Conservation (phyloP, 2,888 invertebrate genomes). For the Hydraecia micacea region DNA sequence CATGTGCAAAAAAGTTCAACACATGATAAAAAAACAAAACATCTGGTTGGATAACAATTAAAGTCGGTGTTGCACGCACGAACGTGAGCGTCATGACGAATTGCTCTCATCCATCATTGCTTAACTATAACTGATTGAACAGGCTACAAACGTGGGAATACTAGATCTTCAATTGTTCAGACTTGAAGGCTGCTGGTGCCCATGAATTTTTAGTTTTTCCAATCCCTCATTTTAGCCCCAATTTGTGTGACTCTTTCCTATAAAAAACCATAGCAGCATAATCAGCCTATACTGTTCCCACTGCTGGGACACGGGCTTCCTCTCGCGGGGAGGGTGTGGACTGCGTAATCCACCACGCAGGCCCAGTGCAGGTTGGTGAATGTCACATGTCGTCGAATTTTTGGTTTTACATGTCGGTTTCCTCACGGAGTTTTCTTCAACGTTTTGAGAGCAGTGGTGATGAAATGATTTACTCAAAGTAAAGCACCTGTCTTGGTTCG, state of each 20-base stretch:
- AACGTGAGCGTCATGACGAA: slow-evolving; percentile 59
- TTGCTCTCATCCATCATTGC: slow-evolving; percentile 43
- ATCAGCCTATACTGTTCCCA: too few species aligned
- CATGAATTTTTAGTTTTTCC: too few species aligned
- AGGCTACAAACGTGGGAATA: slow-evolving; percentile 57
- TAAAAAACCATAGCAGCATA: background rate
- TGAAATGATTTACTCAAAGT: too few species aligned
- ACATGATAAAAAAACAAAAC: slow-evolving; percentile 10
- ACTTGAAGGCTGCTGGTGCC: background rate
- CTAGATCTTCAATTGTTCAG: slow-evolving; percentile 20
- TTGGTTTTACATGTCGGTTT: background rate
- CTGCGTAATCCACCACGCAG: too few species aligned
- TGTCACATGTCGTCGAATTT: background rate
- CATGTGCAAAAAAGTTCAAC: slow-evolving; percentile 7
- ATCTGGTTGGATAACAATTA: slow-evolving; percentile 48
- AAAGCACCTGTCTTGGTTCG: too few species aligned
- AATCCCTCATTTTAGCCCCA: background rate
- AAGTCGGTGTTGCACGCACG: slow-evolving; percentile 55
- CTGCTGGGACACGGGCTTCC: too few species aligned
- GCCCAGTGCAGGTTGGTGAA: background rate
- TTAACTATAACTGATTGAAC: slow-evolving; percentile 39
- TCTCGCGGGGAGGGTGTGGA: too few species aligned
- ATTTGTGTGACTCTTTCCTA: background rate
- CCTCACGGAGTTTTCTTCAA: background rate
- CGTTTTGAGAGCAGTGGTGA: background rate